Evolutionary conservation across 35 echinoderm and acorn worm species (phyloP).

Genomic region (Eucidaris tribuloides): DNA sequence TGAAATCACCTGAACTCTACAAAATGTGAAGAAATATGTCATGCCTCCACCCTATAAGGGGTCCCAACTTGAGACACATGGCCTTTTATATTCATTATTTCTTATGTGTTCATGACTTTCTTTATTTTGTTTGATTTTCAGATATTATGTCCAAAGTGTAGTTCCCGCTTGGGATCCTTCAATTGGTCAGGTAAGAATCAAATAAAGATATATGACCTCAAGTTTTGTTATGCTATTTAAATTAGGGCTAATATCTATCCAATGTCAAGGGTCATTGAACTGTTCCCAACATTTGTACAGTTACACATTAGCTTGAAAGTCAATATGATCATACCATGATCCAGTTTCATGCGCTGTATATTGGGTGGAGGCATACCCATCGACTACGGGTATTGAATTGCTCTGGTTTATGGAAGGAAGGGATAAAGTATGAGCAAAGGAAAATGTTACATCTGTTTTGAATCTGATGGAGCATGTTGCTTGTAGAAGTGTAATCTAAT

Average conservation of each 20-base stretch:
- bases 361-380: neutral
- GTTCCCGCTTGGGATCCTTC: constrained; percentile 69
- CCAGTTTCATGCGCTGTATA: neutral
- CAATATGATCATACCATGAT: neutral
- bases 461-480: neutral
- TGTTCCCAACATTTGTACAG: neutral
- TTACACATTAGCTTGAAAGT: neutral
- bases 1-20: too few relatives aligned
- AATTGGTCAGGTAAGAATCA: constrained; percentile 74
- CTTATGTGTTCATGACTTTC: too few relatives aligned
- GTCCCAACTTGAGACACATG: too few relatives aligned
- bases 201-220: neutral
- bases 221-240: too few relatives aligned
- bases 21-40: too few relatives aligned
- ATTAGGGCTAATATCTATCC: too few relatives aligned
- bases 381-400: neutral
- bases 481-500: neutral
- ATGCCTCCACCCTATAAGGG: too few relatives aligned
- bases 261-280: too few relatives aligned
- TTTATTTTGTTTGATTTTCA: constrained; percentile 26
- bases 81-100: too few relatives aligned
- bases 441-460: neutral
- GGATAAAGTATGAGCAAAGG: neutral
- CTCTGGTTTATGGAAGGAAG: neutral
- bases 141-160: constrained; percentile 86